Evolutionary conservation across 2,113 vertebrate species (phyloP).

Genomic region (Caranx melampygus): DNA sequence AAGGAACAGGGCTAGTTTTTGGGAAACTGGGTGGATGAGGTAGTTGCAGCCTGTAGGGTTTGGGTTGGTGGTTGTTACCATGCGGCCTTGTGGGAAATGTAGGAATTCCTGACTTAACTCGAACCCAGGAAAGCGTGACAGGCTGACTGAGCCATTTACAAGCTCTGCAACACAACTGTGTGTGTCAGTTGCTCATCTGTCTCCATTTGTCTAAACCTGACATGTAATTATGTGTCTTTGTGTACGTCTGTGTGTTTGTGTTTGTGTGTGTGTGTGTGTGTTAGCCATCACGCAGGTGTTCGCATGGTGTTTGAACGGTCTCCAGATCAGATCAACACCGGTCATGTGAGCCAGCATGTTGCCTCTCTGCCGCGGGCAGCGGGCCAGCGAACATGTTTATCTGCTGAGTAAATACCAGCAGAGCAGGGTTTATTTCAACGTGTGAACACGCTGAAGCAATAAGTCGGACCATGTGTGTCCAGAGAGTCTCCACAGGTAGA

Average conservation of each 20-base stretch:
- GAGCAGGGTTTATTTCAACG: background rate
- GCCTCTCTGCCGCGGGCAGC: background rate
- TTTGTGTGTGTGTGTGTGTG: background rate
- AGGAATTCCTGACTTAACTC: background rate
- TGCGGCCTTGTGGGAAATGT: constrained; percentile 24
- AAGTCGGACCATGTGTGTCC: background rate
- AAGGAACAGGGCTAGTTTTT: no score
- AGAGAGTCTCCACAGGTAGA: background rate
- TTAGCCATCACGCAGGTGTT: constrained; percentile 1
- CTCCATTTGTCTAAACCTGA: constrained; percentile 15
- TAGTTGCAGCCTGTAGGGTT: no score
- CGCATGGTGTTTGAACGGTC: background rate
- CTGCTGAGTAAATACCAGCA: constrained; percentile 22
- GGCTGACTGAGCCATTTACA: constrained; percentile 32
- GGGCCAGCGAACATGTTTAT: constrained; percentile 27
- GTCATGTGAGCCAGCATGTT: background rate
- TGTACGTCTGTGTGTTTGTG: background rate
- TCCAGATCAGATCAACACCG: background rate
- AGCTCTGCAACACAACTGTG: background rate
- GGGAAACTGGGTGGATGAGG: no score
- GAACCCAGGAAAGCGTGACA: background rate
- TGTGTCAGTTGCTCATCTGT: background rate
- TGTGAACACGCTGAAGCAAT: constrained; percentile 23
- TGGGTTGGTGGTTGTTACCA: background rate
- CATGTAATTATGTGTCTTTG: constrained; percentile 8